Conservation (phyloP, 2,113 vertebrate species). For the Xiphophorus couchianus region DNA sequence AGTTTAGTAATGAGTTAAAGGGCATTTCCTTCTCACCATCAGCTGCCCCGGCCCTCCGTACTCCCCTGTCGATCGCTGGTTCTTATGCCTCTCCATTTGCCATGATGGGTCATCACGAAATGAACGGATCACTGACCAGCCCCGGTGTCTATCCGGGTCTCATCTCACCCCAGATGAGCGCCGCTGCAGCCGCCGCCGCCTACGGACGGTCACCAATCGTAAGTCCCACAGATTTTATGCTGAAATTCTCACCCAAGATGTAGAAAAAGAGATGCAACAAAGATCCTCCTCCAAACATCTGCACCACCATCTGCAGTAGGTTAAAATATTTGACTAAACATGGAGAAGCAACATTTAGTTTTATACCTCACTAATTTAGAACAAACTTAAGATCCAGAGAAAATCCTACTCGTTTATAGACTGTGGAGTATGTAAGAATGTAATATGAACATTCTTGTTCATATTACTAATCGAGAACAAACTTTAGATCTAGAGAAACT, state of each 20-base stretch:
- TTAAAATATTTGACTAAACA: neutral
- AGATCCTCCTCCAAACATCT: neutral
- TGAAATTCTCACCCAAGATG: neutral
- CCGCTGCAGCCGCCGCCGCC: slow-evolving; percentile 85
- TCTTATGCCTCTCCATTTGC: slow-evolving; percentile 90
- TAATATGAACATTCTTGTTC: too few relatives aligned
- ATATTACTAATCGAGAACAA: too few relatives aligned
- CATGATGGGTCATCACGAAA: slow-evolving; percentile 97
- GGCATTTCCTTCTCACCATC: neutral
- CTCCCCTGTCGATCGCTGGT: slow-evolving; percentile 89
- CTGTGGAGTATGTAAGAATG: too few relatives aligned
- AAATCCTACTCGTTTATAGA: too few relatives aligned
- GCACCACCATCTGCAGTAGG: neutral
- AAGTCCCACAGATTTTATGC: slow-evolving; percentile 59
- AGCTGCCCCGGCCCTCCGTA: slow-evolving; percentile 88
- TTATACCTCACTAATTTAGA: too few relatives aligned
- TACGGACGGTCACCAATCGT: slow-evolving; percentile 94
- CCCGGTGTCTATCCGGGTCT: slow-evolving; percentile 89
- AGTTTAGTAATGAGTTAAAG: neutral
- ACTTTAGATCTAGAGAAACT: too few relatives aligned
- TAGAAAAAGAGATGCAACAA: neutral
- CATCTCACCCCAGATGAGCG: slow-evolving; percentile 93
- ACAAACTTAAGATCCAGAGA: too few relatives aligned
- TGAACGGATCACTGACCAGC: slow-evolving; percentile 93
- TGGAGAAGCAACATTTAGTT: too few relatives aligned